These are phyloP conservation scores for Sphaerophoria taeniata DNA, from an alignment of 2,888 invertebrate genomes.

Conservation along the genomic window DNA sequence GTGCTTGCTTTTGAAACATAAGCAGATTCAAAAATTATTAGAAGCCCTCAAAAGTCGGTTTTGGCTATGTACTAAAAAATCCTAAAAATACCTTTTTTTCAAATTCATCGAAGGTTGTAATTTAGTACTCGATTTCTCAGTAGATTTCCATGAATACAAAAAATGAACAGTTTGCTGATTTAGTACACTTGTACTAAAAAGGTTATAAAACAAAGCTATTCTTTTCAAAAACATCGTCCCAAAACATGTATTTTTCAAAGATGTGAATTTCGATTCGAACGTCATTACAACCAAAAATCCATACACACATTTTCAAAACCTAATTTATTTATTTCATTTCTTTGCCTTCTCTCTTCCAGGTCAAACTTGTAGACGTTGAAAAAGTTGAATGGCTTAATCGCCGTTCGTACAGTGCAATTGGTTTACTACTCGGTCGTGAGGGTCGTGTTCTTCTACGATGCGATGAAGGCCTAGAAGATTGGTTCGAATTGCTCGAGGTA, in stretches of 20 bases:
- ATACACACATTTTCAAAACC: neutral
- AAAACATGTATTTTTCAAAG: no score
- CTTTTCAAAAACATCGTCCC: no score
- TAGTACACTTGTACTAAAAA: neutral
- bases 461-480: conserved; percentile 86
- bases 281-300: no score
- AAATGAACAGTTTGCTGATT: neutral
- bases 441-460: conserved; percentile 82
- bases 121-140: no score
- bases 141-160: neutral
- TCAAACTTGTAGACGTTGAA: conserved; percentile 86
- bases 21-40: no score
- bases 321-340: neutral
- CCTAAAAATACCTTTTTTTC: no score
- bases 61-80: no score
- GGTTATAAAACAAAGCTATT: no score
- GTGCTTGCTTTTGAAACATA: no score
- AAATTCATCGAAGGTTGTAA: no score
- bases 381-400: conserved; percentile 87
- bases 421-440: conserved; percentile 84
- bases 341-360: conserved; percentile 78
- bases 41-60: no score
- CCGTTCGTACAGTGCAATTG: conserved; percentile 86
- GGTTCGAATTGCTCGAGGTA: conserved; percentile 86
- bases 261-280: no score